These are phyloP conservation scores for Argyresthia goedartella DNA, from an alignment of 2,888 invertebrate species.

Conservation along the genomic window DNA sequence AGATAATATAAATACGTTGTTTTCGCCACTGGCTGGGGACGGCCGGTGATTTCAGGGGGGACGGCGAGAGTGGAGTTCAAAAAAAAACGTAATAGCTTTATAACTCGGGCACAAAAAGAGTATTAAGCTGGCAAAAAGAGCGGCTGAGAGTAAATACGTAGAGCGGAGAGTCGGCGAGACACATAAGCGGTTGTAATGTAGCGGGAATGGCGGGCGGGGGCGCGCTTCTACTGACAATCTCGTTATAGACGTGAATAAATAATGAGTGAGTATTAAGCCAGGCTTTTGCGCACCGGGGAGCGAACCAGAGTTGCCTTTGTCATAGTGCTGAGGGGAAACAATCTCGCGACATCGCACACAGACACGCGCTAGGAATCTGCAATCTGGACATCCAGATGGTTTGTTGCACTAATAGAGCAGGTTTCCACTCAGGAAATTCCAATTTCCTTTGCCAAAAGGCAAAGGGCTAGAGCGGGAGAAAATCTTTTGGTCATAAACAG, in stretches of 20 bases:
- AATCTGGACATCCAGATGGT: too few relatives aligned
- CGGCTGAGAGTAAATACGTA: constrained; percentile 45
- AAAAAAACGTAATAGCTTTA: constrained; percentile 42
- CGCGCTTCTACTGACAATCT: constrained; percentile 58
- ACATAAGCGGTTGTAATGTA: constrained; percentile 23
- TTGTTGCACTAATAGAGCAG: too few relatives aligned
- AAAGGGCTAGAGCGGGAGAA: too few relatives aligned
- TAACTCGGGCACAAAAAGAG: constrained; percentile 37
- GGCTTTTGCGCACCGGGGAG: constrained; percentile 34
- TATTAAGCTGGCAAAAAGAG: constrained; percentile 43
- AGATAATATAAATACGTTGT: constrained; percentile 3
- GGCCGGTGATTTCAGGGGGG: constrained; percentile 21
- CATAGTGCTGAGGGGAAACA: constrained; percentile 11
- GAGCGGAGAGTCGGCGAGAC: constrained; percentile 30
- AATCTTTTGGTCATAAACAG: too few relatives aligned
- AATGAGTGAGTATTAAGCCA: constrained; percentile 62
- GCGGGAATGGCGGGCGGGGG: constrained; percentile 18
- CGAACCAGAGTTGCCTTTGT: constrained; percentile 50
- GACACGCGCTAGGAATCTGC: neutral
- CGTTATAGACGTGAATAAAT: constrained; percentile 68
- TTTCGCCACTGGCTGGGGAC: constrained; percentile 7
- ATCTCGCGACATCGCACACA: neutral
- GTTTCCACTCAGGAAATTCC: too few relatives aligned
- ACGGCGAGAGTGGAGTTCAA: constrained; percentile 21
- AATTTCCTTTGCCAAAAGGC: too few relatives aligned